Percentiles rank a stretch among this genome's conserved stretches.
These are phyloP conservation scores for Hydrotaea cyrtoneurina DNA, from an alignment of 2,888 invertebrate species.

Conservation along the genomic window DNA sequence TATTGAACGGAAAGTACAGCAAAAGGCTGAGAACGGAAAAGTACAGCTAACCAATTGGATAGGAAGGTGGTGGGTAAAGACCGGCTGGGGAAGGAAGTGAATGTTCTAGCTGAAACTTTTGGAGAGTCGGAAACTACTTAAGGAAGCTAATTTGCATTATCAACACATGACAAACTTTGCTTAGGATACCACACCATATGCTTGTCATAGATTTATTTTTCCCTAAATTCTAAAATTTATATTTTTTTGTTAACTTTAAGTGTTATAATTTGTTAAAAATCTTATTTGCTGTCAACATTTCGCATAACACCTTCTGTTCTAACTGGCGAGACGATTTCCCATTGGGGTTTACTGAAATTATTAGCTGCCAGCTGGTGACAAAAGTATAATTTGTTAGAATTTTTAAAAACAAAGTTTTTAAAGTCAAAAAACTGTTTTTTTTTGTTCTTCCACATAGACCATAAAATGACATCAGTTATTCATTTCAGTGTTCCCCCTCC, in stretches of 20 bases:
- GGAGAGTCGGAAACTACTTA: no score
- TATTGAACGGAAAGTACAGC: neutral
- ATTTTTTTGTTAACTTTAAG: no score
- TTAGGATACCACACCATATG: no score
- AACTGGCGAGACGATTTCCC: neutral
- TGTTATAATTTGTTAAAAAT: no score
- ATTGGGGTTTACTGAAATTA: neutral
- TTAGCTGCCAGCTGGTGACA: neutral
- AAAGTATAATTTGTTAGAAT: neutral
- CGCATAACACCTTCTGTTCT: neutral
- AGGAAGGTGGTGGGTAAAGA: neutral
- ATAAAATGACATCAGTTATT: slow-evolving; percentile 12
- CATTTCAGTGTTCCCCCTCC: neutral
- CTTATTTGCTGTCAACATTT: no score
- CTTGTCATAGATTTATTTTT: no score
- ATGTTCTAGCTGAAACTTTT: no score
- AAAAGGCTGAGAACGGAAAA: neutral
- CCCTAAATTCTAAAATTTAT: no score
- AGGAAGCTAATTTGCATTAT: no score
- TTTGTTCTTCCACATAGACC: neutral
- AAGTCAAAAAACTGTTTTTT: neutral
- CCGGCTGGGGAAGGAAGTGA: no score
- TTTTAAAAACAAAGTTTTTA: neutral
- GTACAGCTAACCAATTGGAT: neutral
- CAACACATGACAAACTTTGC: no score